Evolutionary conservation across 53 echinoderm and acorn worm species (phyloP), one percentile per base, ranked within the genome.

Genomic region (Crossaster papposus): DNA sequence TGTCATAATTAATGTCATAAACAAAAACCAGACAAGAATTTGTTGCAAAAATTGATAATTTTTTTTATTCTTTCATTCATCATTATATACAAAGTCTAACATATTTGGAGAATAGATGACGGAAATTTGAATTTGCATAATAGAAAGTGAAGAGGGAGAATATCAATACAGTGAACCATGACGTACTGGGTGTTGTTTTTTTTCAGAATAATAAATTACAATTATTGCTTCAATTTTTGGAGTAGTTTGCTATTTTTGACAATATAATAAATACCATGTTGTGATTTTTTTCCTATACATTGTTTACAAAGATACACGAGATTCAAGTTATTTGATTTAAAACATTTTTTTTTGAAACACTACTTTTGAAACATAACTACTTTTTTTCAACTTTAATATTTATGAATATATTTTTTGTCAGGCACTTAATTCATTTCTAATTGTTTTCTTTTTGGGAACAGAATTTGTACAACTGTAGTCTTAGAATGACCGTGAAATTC

Each of bases 1-100:
- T 68, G 44, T 44, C 44, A 7, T 9, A 44, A 44, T 4, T 7
- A 0, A 3, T 18, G 11, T 23, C 62, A 26, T 71, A 23, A 71
- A 71, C n/a, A 71, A 13, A 14, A 23, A 71, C 20, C 3, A 23
- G 72, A 74, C 33, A 74, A 3, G 24, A 33, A 13, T 52, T 85
- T 85, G 51, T 72, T 85, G 85, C 53, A 85, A 85, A 85, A 85
- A 72, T 82, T 85, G 72, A 85, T 73, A 72, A 72, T 72, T 54
- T 85, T n/a, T 71, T 30, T 72, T 85, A 72, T 65, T 82, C 28
- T 52, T 79, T 79, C 51, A 28, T 58, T 33, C 72, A 44, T 71
- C 20, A 73, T 73, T 85, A 31, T 80, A 73, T 85, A 71, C 53
- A 85, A n/a, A 72, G 73, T 83, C 51, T 32, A 83, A 83, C 22